phyloP scores from a whole-genome alignment of 2,888 invertebrate species.

The Pollenia labialis region DNA sequence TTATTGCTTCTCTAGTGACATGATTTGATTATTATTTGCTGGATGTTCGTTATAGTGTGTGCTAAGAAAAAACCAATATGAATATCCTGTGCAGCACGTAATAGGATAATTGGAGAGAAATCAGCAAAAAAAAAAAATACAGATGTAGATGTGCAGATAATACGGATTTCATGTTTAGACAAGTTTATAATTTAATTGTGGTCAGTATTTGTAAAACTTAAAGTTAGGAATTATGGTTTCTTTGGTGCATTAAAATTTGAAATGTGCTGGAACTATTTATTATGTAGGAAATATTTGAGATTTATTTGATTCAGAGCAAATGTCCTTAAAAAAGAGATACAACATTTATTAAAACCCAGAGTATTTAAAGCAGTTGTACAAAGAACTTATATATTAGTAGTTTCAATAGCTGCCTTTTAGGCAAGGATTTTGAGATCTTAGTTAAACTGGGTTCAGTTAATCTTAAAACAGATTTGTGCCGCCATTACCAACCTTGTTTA shows the following conservation, averaged over 20 bases:
- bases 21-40: conserved; percentile 42
- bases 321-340: too few species aligned
- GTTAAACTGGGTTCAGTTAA: too few species aligned
- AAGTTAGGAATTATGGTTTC: not conserved
- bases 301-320: not conserved
- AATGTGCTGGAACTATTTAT: conserved; percentile 5
- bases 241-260: not conserved
- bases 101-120: conserved; percentile 53
- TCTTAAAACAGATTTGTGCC: too few species aligned
- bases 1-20: conserved; percentile 35
- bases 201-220: conserved; percentile 16
- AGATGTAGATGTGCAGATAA: not conserved
- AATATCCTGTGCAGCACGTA: conserved; percentile 31
- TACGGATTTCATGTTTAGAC: conserved; percentile 11
- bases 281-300: not conserved
- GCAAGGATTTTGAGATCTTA: too few species aligned
- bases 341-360: too few species aligned
- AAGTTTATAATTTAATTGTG: conserved; percentile 44
- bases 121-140: not conserved
- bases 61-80: conserved; percentile 3
- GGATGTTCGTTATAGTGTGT: not conserved
- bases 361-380: too few species aligned
- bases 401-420: too few species aligned
- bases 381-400: too few species aligned
- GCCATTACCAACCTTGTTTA: too few species aligned